Conservation (phyloP, 2,113 vertebrate genomes). For the Verasper variegatus region DNA sequence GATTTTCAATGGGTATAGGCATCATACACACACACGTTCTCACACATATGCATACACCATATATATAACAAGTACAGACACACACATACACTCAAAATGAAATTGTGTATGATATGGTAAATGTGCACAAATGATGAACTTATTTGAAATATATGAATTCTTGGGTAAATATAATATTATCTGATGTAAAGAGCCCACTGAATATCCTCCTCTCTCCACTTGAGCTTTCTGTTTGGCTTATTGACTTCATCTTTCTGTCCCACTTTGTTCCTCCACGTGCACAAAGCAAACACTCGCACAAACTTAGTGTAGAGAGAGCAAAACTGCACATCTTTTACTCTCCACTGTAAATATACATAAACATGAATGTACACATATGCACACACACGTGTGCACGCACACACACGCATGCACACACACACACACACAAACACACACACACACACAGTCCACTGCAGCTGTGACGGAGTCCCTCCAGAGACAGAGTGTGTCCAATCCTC, state of each 20-base stretch:
- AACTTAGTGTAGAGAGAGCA: constrained; percentile 8
- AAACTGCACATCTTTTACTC: constrained; percentile 25
- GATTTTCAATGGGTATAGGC: constrained; percentile 37
- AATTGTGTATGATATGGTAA: neutral
- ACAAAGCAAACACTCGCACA: constrained; percentile 14
- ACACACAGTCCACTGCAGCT: constrained; percentile 57
- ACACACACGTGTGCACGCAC: neutral
- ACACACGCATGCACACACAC: constrained; percentile 11
- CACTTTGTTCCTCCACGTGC: neutral
- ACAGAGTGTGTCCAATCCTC: constrained; percentile 73
- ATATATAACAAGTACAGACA: neutral
- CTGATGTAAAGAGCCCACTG: constrained; percentile 16
- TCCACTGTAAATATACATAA: constrained; percentile 40
- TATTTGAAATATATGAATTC: neutral
- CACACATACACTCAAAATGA: constrained; percentile 5
- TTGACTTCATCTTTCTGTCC: no score
- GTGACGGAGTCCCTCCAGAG: constrained; percentile 65
- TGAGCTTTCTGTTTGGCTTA: neutral
- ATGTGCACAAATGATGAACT: neutral
- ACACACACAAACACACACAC: constrained; percentile 6
- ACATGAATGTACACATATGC: constrained; percentile 20
- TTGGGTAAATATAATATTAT: neutral
- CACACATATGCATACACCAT: neutral
- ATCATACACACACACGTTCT: constrained; percentile 8
- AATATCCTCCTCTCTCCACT: constrained; percentile 11